Evolutionary conservation across 2,113 vertebrate genomes (phyloP), one percentile per base, ranked within the genome.

Genomic region (Pterocles burchelli): DNA sequence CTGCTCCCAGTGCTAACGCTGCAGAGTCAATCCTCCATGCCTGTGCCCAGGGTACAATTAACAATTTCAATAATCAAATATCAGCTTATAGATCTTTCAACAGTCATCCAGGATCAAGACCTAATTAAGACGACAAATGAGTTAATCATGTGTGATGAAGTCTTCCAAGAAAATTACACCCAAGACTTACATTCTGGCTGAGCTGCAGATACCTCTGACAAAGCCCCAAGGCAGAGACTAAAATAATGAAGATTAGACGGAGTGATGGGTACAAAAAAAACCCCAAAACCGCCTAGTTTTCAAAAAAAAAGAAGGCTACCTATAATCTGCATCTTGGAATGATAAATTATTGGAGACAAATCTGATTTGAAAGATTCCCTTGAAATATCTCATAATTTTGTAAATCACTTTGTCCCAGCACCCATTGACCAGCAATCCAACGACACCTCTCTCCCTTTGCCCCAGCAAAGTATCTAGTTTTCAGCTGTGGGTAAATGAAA

Each of bases 11-110:
- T 10, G 22, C 36, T 70, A 48, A 46, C 26, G 13, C 21, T 26
- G 34, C 83, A 85, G 77, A 93, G 34, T 45, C 72, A 65, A 19
- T 48, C 79, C 48, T 55, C 51, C 55, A 57, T 78, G 66, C 48
- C 72, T 70, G 59, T 36, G 86, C 65, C 86, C 76, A 92, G 57
- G 89, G 79, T 76, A 92, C 52, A 70, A 74, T 74, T 90, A 92
- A 84, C 83, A 58, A 67, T 72, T 95, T 65, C 83, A 86, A 81
- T 95, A 95, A 90, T 90, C 95, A 83, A 95, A 67, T 84, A 96
- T 88, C 79, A 81, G 22, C 89, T 95, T 93, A 90, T 16, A 89
- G 90, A 78, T 92, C 73, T 92, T 94, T 61, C 91, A 94, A 17
- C 24, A 88, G 80, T 54, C 84, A 75, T 54, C 55, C 70, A 94